phyloP scores from a whole-genome alignment of 2,888 invertebrate genomes.

The Heteromyza rotundicornis region DNA sequence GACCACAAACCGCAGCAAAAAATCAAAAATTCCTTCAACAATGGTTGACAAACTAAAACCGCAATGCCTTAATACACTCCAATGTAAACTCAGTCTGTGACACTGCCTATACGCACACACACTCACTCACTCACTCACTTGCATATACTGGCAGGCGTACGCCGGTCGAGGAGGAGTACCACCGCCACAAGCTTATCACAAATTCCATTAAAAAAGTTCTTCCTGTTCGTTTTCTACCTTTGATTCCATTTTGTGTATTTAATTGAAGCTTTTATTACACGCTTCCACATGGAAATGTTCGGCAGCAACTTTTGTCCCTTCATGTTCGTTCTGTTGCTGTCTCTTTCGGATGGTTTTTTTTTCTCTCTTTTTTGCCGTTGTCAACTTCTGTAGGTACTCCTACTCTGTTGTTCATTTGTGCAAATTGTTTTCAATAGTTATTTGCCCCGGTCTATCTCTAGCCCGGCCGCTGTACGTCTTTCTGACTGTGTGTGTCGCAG shows the following conservation, averaged over 20 bases:
- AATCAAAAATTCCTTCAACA: slow-evolving; percentile 11
- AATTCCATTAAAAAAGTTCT: slow-evolving; percentile 47
- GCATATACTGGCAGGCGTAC: neutral
- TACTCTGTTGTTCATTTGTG: neutral
- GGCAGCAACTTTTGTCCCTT: neutral
- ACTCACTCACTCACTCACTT: neutral
- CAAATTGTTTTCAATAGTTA: slow-evolving; percentile 10
- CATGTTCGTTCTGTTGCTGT: neutral
- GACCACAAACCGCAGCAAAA: slow-evolving; percentile 2
- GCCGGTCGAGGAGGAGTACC: neutral
- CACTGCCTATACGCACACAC: neutral
- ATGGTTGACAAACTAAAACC: slow-evolving; percentile 7
- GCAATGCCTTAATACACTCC: slow-evolving; percentile 18
- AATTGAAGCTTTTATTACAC: slow-evolving; percentile 48
- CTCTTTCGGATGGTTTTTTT: too few species aligned
- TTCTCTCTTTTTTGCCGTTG: neutral
- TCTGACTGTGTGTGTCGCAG: slow-evolving; percentile 17
- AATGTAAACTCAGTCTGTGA: neutral
- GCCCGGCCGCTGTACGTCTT: slow-evolving; percentile 5
- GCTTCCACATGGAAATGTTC: slow-evolving; percentile 6
- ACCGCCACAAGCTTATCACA: slow-evolving; percentile 43
- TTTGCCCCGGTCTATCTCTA: neutral
- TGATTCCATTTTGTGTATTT: slow-evolving; percentile 43
- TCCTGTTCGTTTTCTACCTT: slow-evolving; percentile 33
- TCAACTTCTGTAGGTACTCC: neutral